Evolutionary conservation across 2,113 vertebrate species (phyloP), one percentile per base, ranked within the genome.

Genomic region (Pseudonaja textilis): DNA sequence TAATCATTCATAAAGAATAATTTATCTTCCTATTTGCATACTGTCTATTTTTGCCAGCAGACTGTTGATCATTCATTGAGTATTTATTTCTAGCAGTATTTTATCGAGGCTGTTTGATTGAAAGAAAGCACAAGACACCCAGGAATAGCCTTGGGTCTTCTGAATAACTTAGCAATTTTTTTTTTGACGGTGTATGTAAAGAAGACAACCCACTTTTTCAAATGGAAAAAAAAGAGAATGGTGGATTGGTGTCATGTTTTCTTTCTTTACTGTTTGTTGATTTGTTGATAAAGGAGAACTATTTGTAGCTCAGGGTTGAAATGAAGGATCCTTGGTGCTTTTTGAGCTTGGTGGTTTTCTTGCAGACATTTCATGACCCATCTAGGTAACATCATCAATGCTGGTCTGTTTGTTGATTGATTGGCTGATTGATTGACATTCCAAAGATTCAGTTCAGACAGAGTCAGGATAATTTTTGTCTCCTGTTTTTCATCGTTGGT

Each of bases 1-100:
- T 93, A 95, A 95, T 96, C 96, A 95, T 96, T 96, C 94, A 96
- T 93, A 95, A 96, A 95, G 94, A 97, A 96, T 95, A 96, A 96
- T 96, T 95, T 92, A 94, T 95, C 95, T 94, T 23, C 0, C 93
- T 93, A 96, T 94, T 93, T 89, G 93, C 61, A 93, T 94, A 94
- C 92, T 93, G 96, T 90, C 94, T 96, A 93, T 94, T 90, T 89
- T 94, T 92, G 86, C 92, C 94, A 92, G 92, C 61, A 93, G 95
- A 92, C 89, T 95, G 94, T 88, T 95, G 95, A 96, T 93, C 56
- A 88, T 94, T 96, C 96, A 94, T 94, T 88, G 85, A 45, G 61
- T 86, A 0, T 26, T 93, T 91, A 42, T 91, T 93, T 88, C 94
- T 50, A 52, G 52, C 85, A 25, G 23, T 57, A 16, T 87, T 26